These are phyloP conservation scores for Thymelicus sylvestris DNA, from an alignment of 2,888 invertebrate species.

Conservation along the genomic window DNA sequence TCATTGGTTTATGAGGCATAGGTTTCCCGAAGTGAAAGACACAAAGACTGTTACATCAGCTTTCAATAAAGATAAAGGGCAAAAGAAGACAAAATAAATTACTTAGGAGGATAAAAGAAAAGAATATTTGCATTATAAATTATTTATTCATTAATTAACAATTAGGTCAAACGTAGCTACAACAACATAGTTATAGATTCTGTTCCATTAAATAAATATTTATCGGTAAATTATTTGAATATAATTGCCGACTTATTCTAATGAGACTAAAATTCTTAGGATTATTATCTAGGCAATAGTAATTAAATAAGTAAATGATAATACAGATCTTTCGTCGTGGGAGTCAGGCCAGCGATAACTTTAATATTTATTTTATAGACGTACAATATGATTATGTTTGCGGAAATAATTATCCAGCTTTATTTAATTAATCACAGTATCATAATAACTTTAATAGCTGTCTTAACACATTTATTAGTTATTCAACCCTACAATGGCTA, in stretches of 20 bases:
- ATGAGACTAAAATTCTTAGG: background rate
- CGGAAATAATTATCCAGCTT: background rate
- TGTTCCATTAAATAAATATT: background rate
- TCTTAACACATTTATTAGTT: background rate
- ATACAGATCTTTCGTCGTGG: slow-evolving; percentile 12
- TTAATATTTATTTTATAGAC: background rate
- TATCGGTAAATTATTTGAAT: background rate
- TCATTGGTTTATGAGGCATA: no score
- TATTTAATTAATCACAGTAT: background rate
- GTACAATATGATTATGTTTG: background rate
- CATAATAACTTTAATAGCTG: background rate
- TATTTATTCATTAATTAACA: background rate
- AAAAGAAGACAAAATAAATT: no score
- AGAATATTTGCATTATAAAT: background rate
- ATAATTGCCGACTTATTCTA: background rate
- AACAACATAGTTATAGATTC: background rate
- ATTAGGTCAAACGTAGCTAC: background rate
- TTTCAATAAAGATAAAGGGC: no score
- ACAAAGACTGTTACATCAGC: no score
- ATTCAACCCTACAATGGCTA: background rate
- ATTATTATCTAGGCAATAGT: background rate
- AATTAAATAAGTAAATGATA: background rate
- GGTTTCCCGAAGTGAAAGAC: no score
- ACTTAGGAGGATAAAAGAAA: no score
- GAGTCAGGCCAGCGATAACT: background rate